These are phyloP conservation scores for Triplophysa yarkandensis DNA, from an alignment of 2,797 vertebrate species.

Conservation along the genomic window DNA sequence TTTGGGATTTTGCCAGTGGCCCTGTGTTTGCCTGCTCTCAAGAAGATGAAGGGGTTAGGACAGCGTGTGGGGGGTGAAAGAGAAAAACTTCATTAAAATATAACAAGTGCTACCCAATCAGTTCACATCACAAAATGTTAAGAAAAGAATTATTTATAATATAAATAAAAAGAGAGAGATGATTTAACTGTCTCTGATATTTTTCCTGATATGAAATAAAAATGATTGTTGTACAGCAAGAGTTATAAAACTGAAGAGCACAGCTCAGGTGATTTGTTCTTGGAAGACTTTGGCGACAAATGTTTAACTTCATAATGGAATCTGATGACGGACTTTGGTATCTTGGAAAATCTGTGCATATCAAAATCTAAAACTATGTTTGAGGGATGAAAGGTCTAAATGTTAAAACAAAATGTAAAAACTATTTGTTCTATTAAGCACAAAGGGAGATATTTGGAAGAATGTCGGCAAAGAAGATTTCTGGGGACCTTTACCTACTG, in stretches of 20 bases:
- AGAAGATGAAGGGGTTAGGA: conserved; percentile 38
- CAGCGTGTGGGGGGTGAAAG: conserved; percentile 31
- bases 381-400: not conserved
- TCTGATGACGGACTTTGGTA: not conserved
- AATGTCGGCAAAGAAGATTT: no score
- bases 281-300: not conserved
- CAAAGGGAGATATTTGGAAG: no score
- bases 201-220: no score
- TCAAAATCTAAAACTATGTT: not conserved
- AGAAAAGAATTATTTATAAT: no score
- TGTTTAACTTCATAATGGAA: not conserved
- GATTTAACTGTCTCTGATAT: no score
- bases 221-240: not conserved
- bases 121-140: no score
- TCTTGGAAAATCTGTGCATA: not conserved
- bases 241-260: not conserved
- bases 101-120: no score
- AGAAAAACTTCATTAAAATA: conserved; percentile 7
- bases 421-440: no score
- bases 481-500: no score
- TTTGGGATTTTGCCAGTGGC: conserved; percentile 57
- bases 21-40: conserved; percentile 55
- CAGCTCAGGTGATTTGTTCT: not conserved
- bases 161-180: no score
- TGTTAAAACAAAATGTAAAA: not conserved